Percentiles rank a stretch among this genome's conserved stretches.
phyloP scores from a whole-genome alignment of 2,797 vertebrate genomes.

The Buceros bicornis region DNA sequence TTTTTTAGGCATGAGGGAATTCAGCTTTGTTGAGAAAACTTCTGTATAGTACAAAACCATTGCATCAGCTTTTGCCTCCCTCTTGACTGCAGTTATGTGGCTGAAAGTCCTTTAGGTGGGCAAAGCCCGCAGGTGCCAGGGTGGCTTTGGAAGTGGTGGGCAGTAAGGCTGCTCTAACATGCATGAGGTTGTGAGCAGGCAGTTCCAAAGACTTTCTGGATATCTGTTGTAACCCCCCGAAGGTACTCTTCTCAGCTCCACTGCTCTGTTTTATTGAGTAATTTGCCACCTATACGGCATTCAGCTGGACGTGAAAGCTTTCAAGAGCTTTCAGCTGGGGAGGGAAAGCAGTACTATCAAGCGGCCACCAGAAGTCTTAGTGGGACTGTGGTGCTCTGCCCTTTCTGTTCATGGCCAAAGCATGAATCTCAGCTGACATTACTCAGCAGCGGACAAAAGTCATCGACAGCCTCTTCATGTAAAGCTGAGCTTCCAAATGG shows the following conservation, averaged over 20 bases:
- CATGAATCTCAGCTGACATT: not conserved
- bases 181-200: not conserved
- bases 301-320: not conserved
- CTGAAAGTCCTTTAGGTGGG: not conserved
- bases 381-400: rapidly evolving
- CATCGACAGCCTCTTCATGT: not conserved
- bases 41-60: not conserved
- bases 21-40: not conserved
- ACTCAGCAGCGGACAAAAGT: not conserved
- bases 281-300: not conserved
- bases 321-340: not conserved
- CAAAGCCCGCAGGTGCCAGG: not conserved
- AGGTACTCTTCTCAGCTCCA: not conserved
- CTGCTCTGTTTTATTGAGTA: not conserved
- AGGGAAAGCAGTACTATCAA: not conserved
- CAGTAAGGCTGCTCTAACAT: not conserved
- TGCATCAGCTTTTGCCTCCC: not conserved
- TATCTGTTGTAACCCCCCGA: not conserved
- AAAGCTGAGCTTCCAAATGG: not conserved
- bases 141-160: not conserved
- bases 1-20: not conserved
- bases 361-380: not conserved
- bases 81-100: not conserved
- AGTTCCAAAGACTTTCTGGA: not conserved
- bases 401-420: not conserved